A percentile compares a stretch with the other conserved stretches of the same genome.
Evolutionary conservation across 2,113 vertebrate species (phyloP).

Genomic region (Aegithalos caudatus): DNA sequence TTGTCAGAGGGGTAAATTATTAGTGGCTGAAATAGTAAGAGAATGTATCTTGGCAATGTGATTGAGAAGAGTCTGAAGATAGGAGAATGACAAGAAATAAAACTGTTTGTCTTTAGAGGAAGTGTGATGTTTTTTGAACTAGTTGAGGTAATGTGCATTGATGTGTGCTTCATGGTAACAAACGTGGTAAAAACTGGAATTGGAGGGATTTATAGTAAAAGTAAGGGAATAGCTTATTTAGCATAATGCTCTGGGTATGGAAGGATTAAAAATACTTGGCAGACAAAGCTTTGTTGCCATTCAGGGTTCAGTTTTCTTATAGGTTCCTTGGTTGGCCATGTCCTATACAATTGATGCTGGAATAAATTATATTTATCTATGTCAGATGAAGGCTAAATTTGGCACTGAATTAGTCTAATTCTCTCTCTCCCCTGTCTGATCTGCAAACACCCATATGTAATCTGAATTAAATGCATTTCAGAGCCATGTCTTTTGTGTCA

Average conservation of each 20-base stretch:
- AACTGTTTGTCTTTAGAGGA: background rate
- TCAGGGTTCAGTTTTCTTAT: background rate
- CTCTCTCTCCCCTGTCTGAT: background rate
- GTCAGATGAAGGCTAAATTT: background rate
- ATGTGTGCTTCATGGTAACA: background rate
- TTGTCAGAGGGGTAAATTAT: background rate
- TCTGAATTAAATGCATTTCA: background rate
- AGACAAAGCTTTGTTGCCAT: background rate
- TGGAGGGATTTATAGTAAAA: background rate
- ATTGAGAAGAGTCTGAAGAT: background rate
- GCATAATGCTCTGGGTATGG: background rate
- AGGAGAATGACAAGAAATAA: background rate
- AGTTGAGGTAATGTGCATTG: background rate
- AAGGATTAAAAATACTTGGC: background rate
- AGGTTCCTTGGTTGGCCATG: background rate
- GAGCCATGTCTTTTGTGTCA: background rate
- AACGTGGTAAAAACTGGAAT: background rate
- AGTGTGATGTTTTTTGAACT: background rate
- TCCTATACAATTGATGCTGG: rapidly evolving
- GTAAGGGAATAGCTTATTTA: background rate
- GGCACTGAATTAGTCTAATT: background rate
- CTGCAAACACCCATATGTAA: background rate
- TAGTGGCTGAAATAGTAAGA: background rate
- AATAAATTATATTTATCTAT: background rate
- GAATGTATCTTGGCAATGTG: background rate